These are phyloP conservation scores for Cecropterus lyciades DNA, from an alignment of 1,140 invertebrate genomes.

Conservation along the genomic window DNA sequence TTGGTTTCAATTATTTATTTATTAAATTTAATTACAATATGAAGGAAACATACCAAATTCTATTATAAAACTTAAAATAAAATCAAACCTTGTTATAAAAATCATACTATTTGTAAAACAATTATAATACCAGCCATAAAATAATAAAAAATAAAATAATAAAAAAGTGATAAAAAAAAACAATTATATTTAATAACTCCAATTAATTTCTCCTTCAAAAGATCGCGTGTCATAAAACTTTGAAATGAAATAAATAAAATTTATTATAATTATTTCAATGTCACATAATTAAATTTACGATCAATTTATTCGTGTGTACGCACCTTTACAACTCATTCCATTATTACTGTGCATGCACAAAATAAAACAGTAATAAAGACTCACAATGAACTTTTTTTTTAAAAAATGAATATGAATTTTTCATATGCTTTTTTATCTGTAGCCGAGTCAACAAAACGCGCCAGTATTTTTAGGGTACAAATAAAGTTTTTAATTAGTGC, in stretches of 20 bases:
- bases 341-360: constrained; percentile 34
- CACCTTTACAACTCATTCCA: constrained; percentile 38
- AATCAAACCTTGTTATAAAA: too few species aligned
- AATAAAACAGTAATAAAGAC: constrained; percentile 37
- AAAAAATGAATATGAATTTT: constrained; percentile 37
- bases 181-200: too few species aligned
- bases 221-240: constrained; percentile 9
- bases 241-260: constrained; percentile 1
- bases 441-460: constrained; percentile 25
- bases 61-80: too few species aligned
- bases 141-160: too few species aligned
- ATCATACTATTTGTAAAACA: too few species aligned
- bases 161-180: too few species aligned
- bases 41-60: too few species aligned
- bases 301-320: constrained; percentile 30
- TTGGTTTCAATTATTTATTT: too few species aligned
- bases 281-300: constrained; percentile 14
- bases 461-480: constrained; percentile 35
- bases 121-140: too few species aligned
- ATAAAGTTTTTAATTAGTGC: constrained; percentile 33
- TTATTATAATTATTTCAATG: constrained; percentile 19
- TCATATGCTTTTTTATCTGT: constrained; percentile 32
- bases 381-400: constrained; percentile 33
- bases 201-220: too few species aligned
- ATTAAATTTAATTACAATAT: too few species aligned